Conservation (phyloP, 2,113 vertebrate species). For the Ptilonorhynchus violaceus region DNA sequence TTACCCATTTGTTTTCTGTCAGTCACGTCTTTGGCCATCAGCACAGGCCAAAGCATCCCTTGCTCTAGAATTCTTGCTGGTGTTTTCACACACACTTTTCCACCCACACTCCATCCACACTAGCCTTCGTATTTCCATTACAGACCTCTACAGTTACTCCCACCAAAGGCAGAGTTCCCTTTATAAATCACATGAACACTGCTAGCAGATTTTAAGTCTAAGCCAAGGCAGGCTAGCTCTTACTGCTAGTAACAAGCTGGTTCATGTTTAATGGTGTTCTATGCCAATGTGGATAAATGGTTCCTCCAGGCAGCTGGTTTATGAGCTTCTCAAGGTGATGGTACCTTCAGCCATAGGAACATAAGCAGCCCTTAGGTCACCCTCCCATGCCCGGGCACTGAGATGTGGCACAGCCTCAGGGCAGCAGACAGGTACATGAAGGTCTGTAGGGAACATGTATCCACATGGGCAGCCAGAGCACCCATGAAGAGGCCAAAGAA, state of each 20-base stretch:
- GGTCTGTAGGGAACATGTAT: not conserved
- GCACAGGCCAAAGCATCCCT: not conserved
- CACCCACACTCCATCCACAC: not conserved
- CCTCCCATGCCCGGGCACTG: not conserved
- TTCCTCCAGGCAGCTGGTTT: not conserved
- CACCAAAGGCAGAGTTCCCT: not conserved
- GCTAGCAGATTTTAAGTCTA: not conserved
- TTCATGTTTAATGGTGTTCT: not conserved
- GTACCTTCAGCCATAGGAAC: not conserved
- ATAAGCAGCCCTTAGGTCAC: not conserved
- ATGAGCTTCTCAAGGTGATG: not conserved
- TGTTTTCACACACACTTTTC: not conserved
- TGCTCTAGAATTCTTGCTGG: not conserved
- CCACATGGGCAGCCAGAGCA: not conserved
- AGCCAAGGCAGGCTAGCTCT: not conserved
- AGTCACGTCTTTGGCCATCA: not conserved
- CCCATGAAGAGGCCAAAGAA: not conserved
- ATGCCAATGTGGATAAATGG: not conserved
- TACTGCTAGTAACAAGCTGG: not conserved
- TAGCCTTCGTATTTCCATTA: not conserved
- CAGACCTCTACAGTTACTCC: not conserved
- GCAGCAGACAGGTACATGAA: accelerated
- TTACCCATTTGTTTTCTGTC: slow-evolving; percentile 11
- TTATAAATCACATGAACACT: not conserved
- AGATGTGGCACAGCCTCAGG: not conserved